Evolutionary conservation across 2,888 invertebrate genomes (phyloP), one percentile per base, ranked within the genome.

Genomic region (Cyclophora albipunctata): DNA sequence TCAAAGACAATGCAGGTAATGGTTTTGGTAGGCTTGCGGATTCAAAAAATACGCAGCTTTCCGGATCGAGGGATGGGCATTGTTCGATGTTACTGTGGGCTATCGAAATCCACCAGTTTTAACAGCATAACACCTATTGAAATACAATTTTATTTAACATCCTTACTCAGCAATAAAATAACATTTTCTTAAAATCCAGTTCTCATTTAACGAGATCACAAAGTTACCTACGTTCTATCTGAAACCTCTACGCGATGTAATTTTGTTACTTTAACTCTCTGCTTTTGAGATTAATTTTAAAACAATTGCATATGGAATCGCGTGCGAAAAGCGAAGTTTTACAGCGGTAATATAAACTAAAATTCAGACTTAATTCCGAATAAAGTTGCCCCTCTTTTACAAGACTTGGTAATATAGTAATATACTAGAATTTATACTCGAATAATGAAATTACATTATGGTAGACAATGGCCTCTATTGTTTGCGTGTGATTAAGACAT

Each of bases 1-100:
- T 70, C 77, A 73, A 71, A 73, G 74, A 74, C 72, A 75, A 75
- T 75, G 70, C 61, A 66, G 64, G 73, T 74, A 73, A 76, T 76
- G 69, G 67, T 63, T 69, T 64, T 67, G 63, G 66, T 59, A 66
- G 66, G 63, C 59, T 57, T 59, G 61, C 57, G 63, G 66, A 62
- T 54, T 53, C 49, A 45, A 46, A 34, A 45, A 56, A 51, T 43
- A 51, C 40, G 40, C 42, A 49, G 46, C 49, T 55, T 57, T 51
- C 53, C 45, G 42, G 51, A 40, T 45, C 43, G 35, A 40, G 46
- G 43, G 48, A 7, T 43, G 40, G 45, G 42, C 47, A 52, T 51
- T 55, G 58, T 58, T 58, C 51, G 47, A 43, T 53, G 53, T 50
- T 50, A 45, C 51, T 44, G 50, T 45, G 34, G 45, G 48, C 54